Evolutionary conservation across 2,113 vertebrate species (phyloP).

Genomic region (Malurus alboscapulatus): DNA sequence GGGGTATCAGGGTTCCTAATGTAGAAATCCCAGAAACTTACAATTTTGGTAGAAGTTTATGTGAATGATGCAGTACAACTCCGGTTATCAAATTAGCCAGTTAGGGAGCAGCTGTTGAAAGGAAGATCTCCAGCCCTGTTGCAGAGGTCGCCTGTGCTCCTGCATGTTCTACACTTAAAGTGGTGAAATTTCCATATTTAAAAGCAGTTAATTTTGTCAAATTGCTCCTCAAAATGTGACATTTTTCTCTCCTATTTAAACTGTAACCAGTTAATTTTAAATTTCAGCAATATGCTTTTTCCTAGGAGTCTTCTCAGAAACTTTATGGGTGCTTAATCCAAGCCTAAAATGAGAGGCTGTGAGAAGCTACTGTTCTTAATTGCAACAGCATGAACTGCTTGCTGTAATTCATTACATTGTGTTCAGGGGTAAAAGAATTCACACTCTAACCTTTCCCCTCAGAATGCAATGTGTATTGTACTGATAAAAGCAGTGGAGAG

Average conservation of each 20-base stretch:
- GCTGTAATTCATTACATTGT: neutral
- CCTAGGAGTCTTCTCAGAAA: neutral
- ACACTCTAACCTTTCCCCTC: conserved; percentile 6
- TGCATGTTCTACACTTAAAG: neutral
- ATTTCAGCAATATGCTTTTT: neutral
- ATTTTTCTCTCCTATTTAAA: neutral
- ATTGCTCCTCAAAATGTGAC: neutral
- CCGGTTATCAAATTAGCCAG: neutral
- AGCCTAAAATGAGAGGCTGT: neutral
- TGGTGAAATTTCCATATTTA: neutral
- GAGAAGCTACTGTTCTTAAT: neutral
- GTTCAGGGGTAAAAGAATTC: conserved; percentile 5
- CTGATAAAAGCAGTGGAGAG: conserved; percentile 28
- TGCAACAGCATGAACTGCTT: neutral
- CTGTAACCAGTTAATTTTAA: neutral
- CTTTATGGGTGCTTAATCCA: neutral
- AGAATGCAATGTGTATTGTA: neutral
- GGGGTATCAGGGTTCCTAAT: neutral
- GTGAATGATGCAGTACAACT: neutral
- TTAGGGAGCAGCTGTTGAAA: neutral
- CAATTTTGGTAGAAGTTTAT: neutral
- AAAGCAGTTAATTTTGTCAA: neutral
- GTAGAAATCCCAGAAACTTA: neutral
- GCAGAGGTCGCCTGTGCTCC: neutral
- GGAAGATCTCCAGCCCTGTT: neutral